Conservation (phyloP, 2,113 vertebrate species). For the Channa maculata region DNA sequence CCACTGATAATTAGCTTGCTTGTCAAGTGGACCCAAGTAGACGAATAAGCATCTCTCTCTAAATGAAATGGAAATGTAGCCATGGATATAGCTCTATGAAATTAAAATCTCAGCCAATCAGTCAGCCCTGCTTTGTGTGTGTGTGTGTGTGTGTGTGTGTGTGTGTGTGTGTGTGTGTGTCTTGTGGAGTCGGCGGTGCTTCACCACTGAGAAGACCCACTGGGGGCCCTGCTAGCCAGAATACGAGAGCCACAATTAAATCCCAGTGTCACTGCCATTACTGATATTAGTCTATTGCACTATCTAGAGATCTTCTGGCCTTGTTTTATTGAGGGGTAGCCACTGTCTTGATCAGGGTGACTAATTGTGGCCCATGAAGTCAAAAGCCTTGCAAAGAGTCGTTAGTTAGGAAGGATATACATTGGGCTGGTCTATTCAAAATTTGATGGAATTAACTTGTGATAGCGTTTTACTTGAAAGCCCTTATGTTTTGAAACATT, state of each 20-base stretch:
- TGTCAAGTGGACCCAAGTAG: constrained; percentile 54
- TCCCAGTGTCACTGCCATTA: constrained; percentile 67
- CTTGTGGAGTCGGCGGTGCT: constrained; percentile 27
- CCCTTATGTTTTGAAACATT: neutral
- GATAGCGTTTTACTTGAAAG: neutral
- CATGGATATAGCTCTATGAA: constrained; percentile 60
- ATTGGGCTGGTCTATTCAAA: neutral
- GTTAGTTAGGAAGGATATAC: neutral
- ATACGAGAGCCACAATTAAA: constrained; percentile 73
- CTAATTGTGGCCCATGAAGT: constrained; percentile 42
- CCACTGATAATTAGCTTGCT: constrained; percentile 62
- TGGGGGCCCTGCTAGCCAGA: constrained; percentile 45
- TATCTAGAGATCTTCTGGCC: constrained; percentile 66
- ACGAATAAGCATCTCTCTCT: constrained; percentile 45
- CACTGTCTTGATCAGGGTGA: constrained; percentile 54
- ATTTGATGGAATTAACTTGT: neutral
- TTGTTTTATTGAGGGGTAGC: constrained; percentile 49
- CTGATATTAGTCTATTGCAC: constrained; percentile 73
- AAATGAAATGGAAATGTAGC: constrained; percentile 60
- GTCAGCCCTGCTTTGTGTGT: constrained; percentile 25
- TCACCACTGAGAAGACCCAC: constrained; percentile 44
- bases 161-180: constrained; percentile 10
- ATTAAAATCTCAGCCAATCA: constrained; percentile 69
- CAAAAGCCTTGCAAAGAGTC: constrained; percentile 29
- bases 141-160: too few species aligned